Evolutionary conservation across 2,888 invertebrate genomes (phyloP).

Genomic region (Yponomeuta cagnagella): DNA sequence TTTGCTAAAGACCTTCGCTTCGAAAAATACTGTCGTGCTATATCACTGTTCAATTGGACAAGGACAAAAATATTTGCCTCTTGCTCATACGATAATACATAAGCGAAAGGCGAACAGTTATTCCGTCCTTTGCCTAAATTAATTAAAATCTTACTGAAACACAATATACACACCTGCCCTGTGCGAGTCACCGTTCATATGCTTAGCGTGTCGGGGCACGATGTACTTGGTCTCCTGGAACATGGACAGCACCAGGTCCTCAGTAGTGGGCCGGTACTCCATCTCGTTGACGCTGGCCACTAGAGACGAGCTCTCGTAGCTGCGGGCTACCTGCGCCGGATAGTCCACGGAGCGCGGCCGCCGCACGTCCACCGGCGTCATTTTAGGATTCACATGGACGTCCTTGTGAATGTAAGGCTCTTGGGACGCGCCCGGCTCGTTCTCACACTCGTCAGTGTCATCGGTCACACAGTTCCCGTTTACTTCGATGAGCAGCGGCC

Average conservation of each 20-base stretch:
- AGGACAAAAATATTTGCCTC: no score
- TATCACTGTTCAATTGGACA: no score
- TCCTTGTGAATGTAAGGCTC: conserved; percentile 70
- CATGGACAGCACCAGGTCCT: conserved; percentile 67
- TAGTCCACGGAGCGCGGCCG: conserved; percentile 63
- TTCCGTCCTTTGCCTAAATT: no score
- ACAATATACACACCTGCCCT: conserved; percentile 47
- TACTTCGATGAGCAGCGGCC: conserved; percentile 59
- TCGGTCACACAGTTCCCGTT: conserved; percentile 43
- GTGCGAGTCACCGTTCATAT: conserved; percentile 58
- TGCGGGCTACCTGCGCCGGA: conserved; percentile 44
- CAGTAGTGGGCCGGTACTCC: conserved; percentile 67
- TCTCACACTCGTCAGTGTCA: conserved; percentile 45
- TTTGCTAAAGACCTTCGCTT: no score
- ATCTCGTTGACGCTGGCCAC: conserved; percentile 66
- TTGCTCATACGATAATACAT: no score
- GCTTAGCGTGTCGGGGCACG: conserved; percentile 54
- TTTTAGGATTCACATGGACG: conserved; percentile 72
- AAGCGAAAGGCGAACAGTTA: no score
- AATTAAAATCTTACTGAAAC: neutral
- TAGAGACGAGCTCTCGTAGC: conserved; percentile 61
- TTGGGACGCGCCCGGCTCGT: conserved; percentile 42
- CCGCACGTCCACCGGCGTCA: conserved; percentile 64
- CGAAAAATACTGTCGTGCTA: no score
- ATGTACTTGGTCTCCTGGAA: conserved; percentile 67